Conservation (phyloP, 1,140 invertebrate genomes). For the Leguminivora glycinivorella region DNA sequence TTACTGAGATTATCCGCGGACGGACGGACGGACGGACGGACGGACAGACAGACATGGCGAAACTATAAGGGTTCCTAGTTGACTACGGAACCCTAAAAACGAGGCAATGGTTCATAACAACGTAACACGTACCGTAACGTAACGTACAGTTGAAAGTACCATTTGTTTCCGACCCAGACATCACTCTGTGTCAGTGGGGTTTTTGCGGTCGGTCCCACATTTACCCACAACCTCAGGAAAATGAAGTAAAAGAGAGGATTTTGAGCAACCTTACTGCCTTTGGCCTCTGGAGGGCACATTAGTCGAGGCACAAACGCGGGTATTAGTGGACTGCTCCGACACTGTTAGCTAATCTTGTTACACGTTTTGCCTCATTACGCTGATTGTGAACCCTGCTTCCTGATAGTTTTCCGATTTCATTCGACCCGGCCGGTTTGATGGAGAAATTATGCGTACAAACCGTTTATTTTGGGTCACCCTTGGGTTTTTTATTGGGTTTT, state of each 20-base stretch:
- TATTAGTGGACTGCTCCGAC: constrained; percentile 24
- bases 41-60: too few relatives aligned
- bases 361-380: constrained; percentile 22
- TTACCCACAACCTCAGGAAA: neutral
- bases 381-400: constrained; percentile 24
- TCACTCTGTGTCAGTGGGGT: constrained; percentile 24
- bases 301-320: neutral
- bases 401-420: constrained; percentile 26
- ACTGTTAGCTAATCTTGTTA: constrained; percentile 27
- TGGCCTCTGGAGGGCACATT: neutral
- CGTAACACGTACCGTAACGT: too few relatives aligned
- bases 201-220: constrained; percentile 22
- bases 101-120: constrained; percentile 8
- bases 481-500: neutral
- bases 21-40: too few relatives aligned
- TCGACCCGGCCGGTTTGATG: neutral
- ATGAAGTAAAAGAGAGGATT: neutral
- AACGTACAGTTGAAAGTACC: constrained; percentile 20
- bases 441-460: constrained; percentile 3
- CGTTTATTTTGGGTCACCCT: constrained; percentile 10
- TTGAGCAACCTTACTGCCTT: neutral
- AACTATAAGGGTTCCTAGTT: too few relatives aligned
- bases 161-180: constrained; percentile 22
- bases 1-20: too few relatives aligned
- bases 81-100: too few relatives aligned